Evolutionary conservation across 2,113 vertebrate genomes (phyloP), one percentile per base, ranked within the genome.

Genomic region (Hippoglossus stenolepis): DNA sequence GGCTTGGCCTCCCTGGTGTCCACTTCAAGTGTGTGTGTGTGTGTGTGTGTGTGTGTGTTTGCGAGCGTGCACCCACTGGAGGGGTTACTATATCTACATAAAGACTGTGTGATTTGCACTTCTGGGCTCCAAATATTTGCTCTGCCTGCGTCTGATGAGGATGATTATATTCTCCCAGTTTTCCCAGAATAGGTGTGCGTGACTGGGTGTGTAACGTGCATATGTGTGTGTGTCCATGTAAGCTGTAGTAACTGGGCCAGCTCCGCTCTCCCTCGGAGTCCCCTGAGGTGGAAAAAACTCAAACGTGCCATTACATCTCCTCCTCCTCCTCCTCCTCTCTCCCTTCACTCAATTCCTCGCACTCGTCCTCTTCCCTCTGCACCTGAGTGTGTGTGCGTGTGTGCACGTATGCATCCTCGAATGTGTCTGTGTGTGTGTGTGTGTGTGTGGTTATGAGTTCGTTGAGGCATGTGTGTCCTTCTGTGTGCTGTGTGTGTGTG

Each of bases 211-310:
- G 77, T 82, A 73, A 60, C 64, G 53, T 72, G 61, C 56, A 62
- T 65, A 17, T 90, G 47, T 17, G 14, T 77, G 77, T 83, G 82
- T 74, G 70, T 90, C 65, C 68, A 24, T 75, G 77, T 83, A 75
- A 79, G 80, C 68, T 67, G 79, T 71, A 65, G 85, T 93, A 94
- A 92, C 90, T 86, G 86, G 88, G 89, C 87, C 86, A 83, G 84
- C 78, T 85, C 77, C 63, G 82, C 87, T 86, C 75, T 85, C 75
- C 84, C 77, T 63, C 35, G 23, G 77, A 89, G 81, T 79, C 80
- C 81, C 84, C n/a, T 70, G 79, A 89, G 87, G 80, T 73, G 73
- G 79, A 87, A 77, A 81, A 81, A 87, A 79, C 85, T 80, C 84
- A 85, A 85, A 75, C 77, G 63, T 85, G 84, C 77, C 80, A 79